Evolutionary conservation across 1,140 invertebrate genomes (phyloP).

Genomic region (Thaumatotibia leucotreta): DNA sequence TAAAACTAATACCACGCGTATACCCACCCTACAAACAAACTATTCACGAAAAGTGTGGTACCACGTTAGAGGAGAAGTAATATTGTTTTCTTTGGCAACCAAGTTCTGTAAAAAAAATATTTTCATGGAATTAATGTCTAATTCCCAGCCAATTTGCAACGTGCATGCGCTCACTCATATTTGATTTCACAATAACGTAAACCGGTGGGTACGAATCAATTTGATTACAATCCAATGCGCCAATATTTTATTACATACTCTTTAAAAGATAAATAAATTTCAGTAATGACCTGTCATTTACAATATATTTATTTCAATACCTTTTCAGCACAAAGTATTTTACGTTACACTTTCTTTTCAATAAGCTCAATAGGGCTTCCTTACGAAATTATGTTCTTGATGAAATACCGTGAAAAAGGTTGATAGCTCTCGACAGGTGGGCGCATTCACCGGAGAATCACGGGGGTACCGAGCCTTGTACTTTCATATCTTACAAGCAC

Average conservation of each 20-base stretch:
- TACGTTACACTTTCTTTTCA: conserved; percentile 9
- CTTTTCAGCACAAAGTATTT: neutral
- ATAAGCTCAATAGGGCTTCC: conserved; percentile 10
- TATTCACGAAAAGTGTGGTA: too few species aligned
- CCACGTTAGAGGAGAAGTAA: too few species aligned
- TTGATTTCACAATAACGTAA: neutral
- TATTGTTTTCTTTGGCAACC: too few species aligned
- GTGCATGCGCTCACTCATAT: too few species aligned
- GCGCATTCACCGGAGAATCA: neutral
- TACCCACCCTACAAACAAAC: neutral
- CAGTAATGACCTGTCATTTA: conserved; percentile 9
- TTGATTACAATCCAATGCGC: neutral
- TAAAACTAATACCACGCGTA: neutral
- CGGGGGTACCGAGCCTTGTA: neutral
- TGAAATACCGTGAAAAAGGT: conserved; percentile 10
- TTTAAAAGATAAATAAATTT: neutral
- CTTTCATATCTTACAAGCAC: neutral
- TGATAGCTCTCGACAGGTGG: conserved; percentile 11
- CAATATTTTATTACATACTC: neutral
- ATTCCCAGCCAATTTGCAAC: too few species aligned
- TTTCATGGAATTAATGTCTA: too few species aligned
- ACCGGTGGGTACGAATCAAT: neutral
- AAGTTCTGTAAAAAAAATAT: too few species aligned
- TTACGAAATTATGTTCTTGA: conserved; percentile 10
- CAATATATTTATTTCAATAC: conserved; percentile 6